These are phyloP conservation scores for Drosophila eugracilis DNA, from an alignment of 1,140 invertebrate species.

Conservation along the genomic window DNA sequence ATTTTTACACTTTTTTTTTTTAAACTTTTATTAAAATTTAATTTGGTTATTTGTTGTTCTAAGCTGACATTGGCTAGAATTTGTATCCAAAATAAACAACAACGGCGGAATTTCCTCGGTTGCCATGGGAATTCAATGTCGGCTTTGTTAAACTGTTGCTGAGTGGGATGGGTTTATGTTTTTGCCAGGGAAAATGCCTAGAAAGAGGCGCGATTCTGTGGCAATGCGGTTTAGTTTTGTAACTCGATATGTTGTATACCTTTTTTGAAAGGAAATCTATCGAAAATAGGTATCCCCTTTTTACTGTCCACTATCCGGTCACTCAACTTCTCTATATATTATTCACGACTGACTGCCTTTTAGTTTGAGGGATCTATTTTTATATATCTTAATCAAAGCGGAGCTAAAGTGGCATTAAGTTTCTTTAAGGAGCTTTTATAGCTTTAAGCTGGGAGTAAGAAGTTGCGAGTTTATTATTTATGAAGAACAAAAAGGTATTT, in stretches of 20 bases:
- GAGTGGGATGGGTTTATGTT: slow-evolving; percentile 29
- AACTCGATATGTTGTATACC: not conserved
- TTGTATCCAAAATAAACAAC: slow-evolving; percentile 81
- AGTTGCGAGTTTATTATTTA: too few relatives aligned
- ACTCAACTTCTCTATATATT: slow-evolving; percentile 8
- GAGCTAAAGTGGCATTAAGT: not conserved
- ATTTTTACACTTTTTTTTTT: not conserved
- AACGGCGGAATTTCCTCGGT: slow-evolving; percentile 73
- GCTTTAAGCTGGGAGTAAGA: slow-evolving; percentile 20
- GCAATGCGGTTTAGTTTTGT: slow-evolving; percentile 8
- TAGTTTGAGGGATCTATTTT: slow-evolving; percentile 31
- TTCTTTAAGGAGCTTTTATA: slow-evolving; percentile 11
- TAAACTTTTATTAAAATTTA: slow-evolving; percentile 10
- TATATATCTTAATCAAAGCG: slow-evolving; percentile 12
- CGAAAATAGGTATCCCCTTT: too few relatives aligned
- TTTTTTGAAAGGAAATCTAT: not conserved
- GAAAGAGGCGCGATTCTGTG: slow-evolving; percentile 1
- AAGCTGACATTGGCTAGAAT: slow-evolving; percentile 29
- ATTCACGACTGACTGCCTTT: slow-evolving; percentile 28
- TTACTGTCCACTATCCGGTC: too few relatives aligned
- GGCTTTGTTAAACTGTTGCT: slow-evolving; percentile 77
- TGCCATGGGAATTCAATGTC: slow-evolving; percentile 64
- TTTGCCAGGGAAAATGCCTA: too few relatives aligned
- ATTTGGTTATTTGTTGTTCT: slow-evolving; percentile 19
- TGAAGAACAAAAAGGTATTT: too few relatives aligned